A percentile compares a stretch with the other conserved stretches of the same genome.
These are phyloP conservation scores for Andricus grossulariae DNA, from an alignment of 1,140 invertebrate species.

Conservation along the genomic window DNA sequence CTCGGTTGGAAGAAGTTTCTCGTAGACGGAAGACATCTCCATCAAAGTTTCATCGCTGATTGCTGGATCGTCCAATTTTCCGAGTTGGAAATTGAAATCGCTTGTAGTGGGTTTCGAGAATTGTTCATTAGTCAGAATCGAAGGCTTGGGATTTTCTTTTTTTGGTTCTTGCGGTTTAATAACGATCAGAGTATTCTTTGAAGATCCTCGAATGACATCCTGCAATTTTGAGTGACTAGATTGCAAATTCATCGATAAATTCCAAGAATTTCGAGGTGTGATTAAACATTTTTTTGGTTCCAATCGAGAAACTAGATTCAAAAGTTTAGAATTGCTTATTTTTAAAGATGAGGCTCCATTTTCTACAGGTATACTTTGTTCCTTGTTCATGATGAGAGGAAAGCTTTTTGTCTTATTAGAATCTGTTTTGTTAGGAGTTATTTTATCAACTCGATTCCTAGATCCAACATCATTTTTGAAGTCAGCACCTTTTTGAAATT, in stretches of 20 bases:
- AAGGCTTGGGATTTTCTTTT: neutral
- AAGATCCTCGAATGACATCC: slow-evolving; percentile 32
- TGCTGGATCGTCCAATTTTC: neutral
- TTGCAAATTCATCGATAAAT: slow-evolving; percentile 31
- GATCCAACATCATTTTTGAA: neutral
- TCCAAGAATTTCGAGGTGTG: slow-evolving; percentile 34
- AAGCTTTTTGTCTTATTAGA: slow-evolving; percentile 36
- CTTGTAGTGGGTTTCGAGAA: neutral
- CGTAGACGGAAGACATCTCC: neutral
- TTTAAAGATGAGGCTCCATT: neutral
- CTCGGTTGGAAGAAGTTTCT: neutral
- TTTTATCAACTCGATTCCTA: slow-evolving; percentile 16
- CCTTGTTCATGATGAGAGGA: slow-evolving; percentile 31
- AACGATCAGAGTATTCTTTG: slow-evolving; percentile 47
- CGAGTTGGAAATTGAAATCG: neutral
- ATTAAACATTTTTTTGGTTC: slow-evolving; percentile 42
- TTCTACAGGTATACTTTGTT: neutral
- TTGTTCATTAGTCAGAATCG: neutral
- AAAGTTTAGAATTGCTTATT: no score
- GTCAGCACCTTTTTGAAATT: neutral
- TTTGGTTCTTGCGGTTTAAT: slow-evolving; percentile 28
- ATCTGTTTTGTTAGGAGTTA: neutral
- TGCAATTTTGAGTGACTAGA: slow-evolving; percentile 45
- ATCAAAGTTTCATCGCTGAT: neutral
- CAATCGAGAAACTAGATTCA: neutral